phyloP scores from a whole-genome alignment of 2,113 vertebrate genomes.

The Pterocles orientalis region DNA sequence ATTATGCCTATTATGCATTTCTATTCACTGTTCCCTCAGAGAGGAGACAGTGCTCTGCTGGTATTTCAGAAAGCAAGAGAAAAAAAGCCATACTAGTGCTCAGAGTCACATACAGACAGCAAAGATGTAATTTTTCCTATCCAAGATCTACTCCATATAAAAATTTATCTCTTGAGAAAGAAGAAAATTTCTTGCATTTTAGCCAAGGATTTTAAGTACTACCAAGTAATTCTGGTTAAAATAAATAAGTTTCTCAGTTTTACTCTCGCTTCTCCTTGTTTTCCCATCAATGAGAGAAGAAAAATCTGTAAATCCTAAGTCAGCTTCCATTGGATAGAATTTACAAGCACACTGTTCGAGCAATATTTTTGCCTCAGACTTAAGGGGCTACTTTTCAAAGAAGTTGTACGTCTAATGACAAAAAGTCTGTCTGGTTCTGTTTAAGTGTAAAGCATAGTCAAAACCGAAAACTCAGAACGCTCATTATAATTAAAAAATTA shows the following conservation, averaged over 20 bases:
- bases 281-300: not conserved
- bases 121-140: not conserved
- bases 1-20: not conserved
- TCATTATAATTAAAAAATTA: not conserved
- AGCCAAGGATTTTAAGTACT: not conserved
- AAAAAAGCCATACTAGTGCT: not conserved
- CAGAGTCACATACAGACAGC: not conserved
- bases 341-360: not conserved
- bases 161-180: not conserved
- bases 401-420: not conserved
- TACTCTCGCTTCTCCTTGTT: not conserved
- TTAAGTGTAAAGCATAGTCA: not conserved
- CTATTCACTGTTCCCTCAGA: not conserved
- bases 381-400: not conserved
- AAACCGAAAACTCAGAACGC: not conserved
- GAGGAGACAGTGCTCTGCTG: not conserved
- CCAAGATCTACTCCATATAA: not conserved
- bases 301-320: not conserved
- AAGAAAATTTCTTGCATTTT: not conserved
- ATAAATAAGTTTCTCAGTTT: not conserved
- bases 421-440: not conserved
- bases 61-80: not conserved
- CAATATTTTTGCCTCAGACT: not conserved
- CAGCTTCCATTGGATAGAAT: not conserved
- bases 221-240: not conserved